Evolutionary conservation across 1,140 invertebrate genomes (phyloP).

Genomic region (Cherax quadricarinatus): DNA sequence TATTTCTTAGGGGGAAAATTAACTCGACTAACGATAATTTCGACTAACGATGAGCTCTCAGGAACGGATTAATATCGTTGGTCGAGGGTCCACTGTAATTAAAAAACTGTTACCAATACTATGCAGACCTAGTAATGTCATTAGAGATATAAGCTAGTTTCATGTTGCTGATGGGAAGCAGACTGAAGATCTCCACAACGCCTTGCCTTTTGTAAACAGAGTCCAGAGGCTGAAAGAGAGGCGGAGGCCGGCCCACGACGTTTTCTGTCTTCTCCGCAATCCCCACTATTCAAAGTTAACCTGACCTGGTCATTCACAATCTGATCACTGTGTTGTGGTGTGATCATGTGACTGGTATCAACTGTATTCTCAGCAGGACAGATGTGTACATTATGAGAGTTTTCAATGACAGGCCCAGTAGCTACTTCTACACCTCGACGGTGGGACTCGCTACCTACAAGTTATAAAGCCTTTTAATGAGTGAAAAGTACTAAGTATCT

Average conservation of each 20-base stretch:
- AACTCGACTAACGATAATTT: no score
- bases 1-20: no score
- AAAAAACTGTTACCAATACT: background rate
- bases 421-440: constrained; percentile 59
- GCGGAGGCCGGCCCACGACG: constrained; percentile 33
- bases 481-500: no score
- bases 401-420: background rate
- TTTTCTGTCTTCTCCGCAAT: constrained; percentile 23
- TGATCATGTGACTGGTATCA: background rate
- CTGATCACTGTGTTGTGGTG: background rate
- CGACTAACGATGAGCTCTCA: no score
- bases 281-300: background rate
- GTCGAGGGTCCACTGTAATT: no score
- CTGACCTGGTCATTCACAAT: background rate
- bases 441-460: constrained; percentile 47
- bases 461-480: background rate
- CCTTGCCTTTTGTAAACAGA: background rate
- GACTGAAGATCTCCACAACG: background rate
- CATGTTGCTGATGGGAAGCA: background rate
- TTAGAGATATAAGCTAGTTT: constrained; percentile 29
- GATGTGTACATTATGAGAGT: background rate
- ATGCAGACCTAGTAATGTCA: background rate
- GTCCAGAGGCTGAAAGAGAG: background rate
- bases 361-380: background rate
- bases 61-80: no score